Evolutionary conservation across 23 tunicate species (phyloP).

Genomic region (Trididemnum clinides): DNA sequence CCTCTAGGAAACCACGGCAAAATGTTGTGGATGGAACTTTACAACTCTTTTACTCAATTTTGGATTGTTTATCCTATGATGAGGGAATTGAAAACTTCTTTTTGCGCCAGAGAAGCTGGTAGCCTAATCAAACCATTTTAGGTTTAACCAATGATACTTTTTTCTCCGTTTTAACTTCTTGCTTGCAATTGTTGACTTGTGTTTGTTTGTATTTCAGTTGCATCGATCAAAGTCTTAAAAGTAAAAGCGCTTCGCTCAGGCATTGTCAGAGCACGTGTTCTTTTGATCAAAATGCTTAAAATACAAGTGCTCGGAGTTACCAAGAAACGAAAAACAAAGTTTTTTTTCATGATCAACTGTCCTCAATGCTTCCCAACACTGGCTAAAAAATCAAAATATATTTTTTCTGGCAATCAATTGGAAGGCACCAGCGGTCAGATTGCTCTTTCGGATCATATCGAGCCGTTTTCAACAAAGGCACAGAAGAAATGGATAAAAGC

Average conservation of each 20-base stretch:
- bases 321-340: background rate
- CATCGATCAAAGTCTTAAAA: background rate
- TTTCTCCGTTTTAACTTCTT: too few relatives aligned
- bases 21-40: too few relatives aligned
- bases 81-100: too few relatives aligned
- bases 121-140: too few relatives aligned
- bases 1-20: too few relatives aligned
- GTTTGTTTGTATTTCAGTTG: conserved; percentile 1
- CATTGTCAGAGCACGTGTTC: background rate
- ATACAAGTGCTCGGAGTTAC: background rate
- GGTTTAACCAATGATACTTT: too few relatives aligned
- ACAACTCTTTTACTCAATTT: too few relatives aligned
- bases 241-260: background rate
- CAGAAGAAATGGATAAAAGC: background rate
- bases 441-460: background rate
- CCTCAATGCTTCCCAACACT: background rate
- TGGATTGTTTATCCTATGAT: too few relatives aligned
- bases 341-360: conserved; percentile 1
- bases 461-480: background rate
- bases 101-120: too few relatives aligned
- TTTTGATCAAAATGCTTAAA: background rate
- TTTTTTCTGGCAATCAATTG: background rate
- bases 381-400: conserved; percentile 1
- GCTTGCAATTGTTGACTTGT: too few relatives aligned
- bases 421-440: background rate